Evolutionary conservation across 2,888 invertebrate species (phyloP), one percentile per base, ranked within the genome.

Genomic region (Nebria brevicollis): DNA sequence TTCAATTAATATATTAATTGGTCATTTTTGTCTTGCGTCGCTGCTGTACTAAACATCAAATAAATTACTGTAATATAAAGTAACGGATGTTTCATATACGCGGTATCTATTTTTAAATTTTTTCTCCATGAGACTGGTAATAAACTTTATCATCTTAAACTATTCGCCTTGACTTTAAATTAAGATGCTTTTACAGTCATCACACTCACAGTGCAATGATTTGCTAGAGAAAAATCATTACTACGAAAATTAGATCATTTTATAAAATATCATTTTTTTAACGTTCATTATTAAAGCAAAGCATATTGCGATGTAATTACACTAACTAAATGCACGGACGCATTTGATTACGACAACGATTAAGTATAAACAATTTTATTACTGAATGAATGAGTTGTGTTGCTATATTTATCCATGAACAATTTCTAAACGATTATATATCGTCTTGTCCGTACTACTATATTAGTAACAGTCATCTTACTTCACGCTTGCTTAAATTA

Each of bases 151-250:
- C 68, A 79, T 74, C 79, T 79, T 79, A 70, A 79, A 79, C 79
- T 79, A 78, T 75, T 79, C 73, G 79, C 79, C 79, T 79, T 79
- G 79, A 79, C 79, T 75, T 79, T 79, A 79, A 79, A 79, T 79
- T 79, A 79, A 79, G 79, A 79, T 79, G 79, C 75, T 79, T 79
- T 79, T 79, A 68, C 75, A 79, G 75, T 79, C 75, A 25, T 41
- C 13, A 25, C 25, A 34, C 34, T 34, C 5, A 34, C 34, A 34
- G 2, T 5, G 34, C 34, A 34, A 34, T 34, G 34, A 34, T 34
- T 34, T 34, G 2, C 4, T 34, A 34, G 34, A 34, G 34, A 34
- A 34, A 34, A 34, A 34, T 5, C 34, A 34, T 34, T 34, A 4
- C 2, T 34, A 34, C 34, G 5, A 34, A 34, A 34, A 34, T 34